Conservation (phyloP, 1,140 invertebrate species). For the Agrypnia vestita region DNA sequence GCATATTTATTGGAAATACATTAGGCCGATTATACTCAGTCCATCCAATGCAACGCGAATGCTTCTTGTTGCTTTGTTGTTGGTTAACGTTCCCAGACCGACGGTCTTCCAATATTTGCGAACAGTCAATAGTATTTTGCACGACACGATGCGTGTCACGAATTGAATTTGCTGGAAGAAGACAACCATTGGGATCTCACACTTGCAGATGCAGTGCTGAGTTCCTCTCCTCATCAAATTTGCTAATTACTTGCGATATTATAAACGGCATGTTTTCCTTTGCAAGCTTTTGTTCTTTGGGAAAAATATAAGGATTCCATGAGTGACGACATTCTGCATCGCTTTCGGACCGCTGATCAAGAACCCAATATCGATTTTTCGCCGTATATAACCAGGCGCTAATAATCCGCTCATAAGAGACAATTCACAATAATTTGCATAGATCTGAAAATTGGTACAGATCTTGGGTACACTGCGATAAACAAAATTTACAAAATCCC, state of each 20-base stretch:
- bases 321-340: conserved; percentile 63
- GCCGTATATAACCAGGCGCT: conserved; percentile 63
- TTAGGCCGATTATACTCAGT: background rate
- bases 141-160: background rate
- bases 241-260: no score
- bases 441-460: no score
- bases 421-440: no score
- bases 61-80: conserved; percentile 9
- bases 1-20: background rate
- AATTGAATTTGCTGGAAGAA: no score
- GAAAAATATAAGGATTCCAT: conserved; percentile 20
- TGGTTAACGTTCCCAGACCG: background rate
- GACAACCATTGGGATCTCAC: background rate
- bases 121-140: background rate
- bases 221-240: background rate
- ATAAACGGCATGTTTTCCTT: no score
- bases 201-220: conserved; percentile 14
- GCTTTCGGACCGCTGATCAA: conserved; percentile 54
- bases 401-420: no score
- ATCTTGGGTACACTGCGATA: no score
- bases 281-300: no score
- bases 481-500: no score
- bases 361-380: conserved; percentile 60
- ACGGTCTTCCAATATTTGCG: background rate
- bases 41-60: conserved; percentile 20